phyloP scores from a whole-genome alignment of 2,113 vertebrate genomes.

The Orientallactaga bullata region DNA sequence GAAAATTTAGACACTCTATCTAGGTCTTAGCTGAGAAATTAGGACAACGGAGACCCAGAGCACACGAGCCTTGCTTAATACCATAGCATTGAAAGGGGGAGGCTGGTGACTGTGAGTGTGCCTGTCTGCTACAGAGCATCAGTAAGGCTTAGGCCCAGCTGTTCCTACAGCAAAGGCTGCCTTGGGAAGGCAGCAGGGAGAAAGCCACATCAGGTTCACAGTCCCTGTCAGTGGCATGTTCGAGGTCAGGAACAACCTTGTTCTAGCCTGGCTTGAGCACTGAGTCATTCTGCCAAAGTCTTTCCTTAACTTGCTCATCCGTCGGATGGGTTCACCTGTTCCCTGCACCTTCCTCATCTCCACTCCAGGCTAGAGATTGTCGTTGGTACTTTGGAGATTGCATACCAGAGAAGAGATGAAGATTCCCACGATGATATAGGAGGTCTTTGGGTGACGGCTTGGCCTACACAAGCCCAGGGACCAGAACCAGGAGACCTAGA shows the following conservation, averaged over 20 bases:
- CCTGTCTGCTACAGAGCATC: background rate
- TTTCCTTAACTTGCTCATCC: background rate
- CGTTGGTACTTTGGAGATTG: background rate
- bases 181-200: background rate
- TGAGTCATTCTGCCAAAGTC: background rate
- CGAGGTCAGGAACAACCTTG: background rate
- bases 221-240: background rate
- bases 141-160: background rate
- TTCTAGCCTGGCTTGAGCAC: background rate
- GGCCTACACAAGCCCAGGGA: background rate
- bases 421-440: background rate
- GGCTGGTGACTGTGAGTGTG: background rate
- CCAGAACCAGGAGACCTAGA: background rate
- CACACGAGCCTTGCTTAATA: slow-evolving; percentile 30
- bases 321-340: background rate
- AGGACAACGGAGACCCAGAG: slow-evolving; percentile 70
- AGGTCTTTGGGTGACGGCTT: background rate
- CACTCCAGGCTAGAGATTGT: background rate
- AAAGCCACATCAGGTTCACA: background rate
- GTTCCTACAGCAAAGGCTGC: background rate
- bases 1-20: slow-evolving; percentile 84
- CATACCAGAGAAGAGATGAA: background rate
- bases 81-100: background rate
- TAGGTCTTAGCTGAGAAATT: slow-evolving; percentile 81
- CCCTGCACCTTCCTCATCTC: background rate